phyloP scores from a whole-genome alignment of 2,113 vertebrate genomes.

The Progne subis region DNA sequence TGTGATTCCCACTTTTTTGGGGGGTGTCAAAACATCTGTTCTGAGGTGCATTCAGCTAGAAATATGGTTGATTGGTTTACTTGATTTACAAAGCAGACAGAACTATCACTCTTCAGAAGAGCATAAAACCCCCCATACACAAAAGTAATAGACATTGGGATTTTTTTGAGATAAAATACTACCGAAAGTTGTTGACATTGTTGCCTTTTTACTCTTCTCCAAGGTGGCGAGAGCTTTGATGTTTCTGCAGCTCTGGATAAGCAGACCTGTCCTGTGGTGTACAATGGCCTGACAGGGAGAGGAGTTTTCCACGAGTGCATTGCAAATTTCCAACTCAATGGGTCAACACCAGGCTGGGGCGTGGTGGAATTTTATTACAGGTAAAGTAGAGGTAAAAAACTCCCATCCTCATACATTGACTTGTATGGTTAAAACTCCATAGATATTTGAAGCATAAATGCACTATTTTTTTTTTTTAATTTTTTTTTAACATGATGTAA shows the following conservation, averaged over 20 bases:
- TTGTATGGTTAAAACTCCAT: not conserved
- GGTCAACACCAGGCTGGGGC: slow-evolving; percentile 40
- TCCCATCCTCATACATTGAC: not conserved
- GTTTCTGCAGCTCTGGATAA: slow-evolving; percentile 37
- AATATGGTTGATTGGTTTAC: accelerated
- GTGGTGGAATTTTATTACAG: slow-evolving; percentile 68
- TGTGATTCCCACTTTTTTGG: not conserved
- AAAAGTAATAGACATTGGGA: not conserved
- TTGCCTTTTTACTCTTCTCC: not conserved
- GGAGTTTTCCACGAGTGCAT: slow-evolving; percentile 56
- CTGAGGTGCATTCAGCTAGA: not conserved
- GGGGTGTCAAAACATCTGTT: not conserved
- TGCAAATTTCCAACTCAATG: slow-evolving; percentile 22
- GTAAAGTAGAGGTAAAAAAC: slow-evolving; percentile 23
- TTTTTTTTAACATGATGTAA: not conserved
- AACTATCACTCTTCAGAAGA: not conserved
- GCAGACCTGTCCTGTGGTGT: slow-evolving; percentile 17
- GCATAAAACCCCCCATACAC: accelerated
- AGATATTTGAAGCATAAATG: not conserved
- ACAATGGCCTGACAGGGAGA: slow-evolving; percentile 14
- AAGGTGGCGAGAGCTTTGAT: slow-evolving; percentile 42
- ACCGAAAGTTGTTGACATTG: not conserved
- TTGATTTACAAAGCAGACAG: not conserved
- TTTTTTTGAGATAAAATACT: not conserved
- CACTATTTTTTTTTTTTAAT: not conserved